Base-by-base conservation (phyloP, 1,140 invertebrate species). In the Papilio machaon region DNA sequence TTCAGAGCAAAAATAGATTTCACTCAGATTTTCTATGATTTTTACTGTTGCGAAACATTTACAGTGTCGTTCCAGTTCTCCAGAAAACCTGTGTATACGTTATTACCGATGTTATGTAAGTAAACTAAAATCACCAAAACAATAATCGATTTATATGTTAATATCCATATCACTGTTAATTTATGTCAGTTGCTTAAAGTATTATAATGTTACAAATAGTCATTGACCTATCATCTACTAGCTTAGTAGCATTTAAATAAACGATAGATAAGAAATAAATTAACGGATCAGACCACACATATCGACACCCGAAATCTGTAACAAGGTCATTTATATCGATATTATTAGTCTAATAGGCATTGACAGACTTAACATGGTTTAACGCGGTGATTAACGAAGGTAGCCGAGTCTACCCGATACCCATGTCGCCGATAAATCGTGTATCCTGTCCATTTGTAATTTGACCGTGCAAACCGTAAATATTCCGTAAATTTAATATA, bases 301-400 rank as follows among this genome's bases (percentile, higher is more conserved):
- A 82, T 83, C 54, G 80, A 83, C 74, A 79, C 43, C 75, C 64
- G 79, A 80, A 82, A 52, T 23, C 52, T 79, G 80, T 80, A 84
- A 82, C 70, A 35, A 84, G 67, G 70, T 70, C 74, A 79, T 84
- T 84, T 76, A 78, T 64, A 77, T 70, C 82, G 81, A 82, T 84
- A 83, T 83, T 85, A 87, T 86, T 84, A 86, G 83, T 81, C 78
- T 87, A 87, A 87, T 85, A 86, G 83, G 81, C 81, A 85, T 80
- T 84, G 86, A 88, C 86, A 88, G 85, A 43, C 70, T 85, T 83
- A 83, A 86, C 83, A 85, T 80, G 80, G 82, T 80, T 82, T 82
- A 85, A 87, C 82, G 83, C 83, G 46, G 75, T 67, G 74, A 49
- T 76, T 79, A 79, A 73, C 81, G 80, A 82, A 83, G 82, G 80